Percentiles rank a stretch among this genome's conserved stretches.
phyloP scores from a whole-genome alignment of 2,888 invertebrate genomes.

The Ptilodon capucinus region DNA sequence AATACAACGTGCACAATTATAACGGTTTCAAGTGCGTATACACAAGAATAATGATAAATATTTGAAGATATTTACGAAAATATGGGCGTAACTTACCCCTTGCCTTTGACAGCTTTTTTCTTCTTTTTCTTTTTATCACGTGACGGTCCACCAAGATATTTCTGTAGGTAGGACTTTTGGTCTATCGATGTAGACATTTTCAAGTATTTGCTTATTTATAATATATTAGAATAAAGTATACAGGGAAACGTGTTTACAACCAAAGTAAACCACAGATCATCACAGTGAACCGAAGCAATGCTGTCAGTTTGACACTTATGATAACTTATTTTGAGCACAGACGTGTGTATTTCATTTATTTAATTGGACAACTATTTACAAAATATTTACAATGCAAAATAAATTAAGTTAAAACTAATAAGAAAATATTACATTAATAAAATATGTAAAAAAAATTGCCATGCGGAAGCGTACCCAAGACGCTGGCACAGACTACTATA shows the following conservation, averaged over 20 bases:
- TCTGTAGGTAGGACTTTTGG: constrained; percentile 91
- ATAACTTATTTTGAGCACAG: no score
- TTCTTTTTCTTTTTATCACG: constrained; percentile 86
- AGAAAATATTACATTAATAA: no score
- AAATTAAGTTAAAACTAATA: no score
- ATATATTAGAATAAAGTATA: no score
- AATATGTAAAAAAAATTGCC: no score
- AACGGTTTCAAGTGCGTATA: constrained; percentile 32
- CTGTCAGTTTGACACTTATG: not conserved
- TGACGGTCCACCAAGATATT: constrained; percentile 86
- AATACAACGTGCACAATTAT: not conserved
- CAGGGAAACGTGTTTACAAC: not conserved
- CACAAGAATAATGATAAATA: not conserved
- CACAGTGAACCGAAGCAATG: no score
- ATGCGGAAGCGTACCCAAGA: no score
- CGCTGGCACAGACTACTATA: no score
- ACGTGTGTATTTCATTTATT: no score
- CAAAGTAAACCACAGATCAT: not conserved
- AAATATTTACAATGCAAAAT: no score
- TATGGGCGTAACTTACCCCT: constrained; percentile 50
- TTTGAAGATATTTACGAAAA: not conserved
- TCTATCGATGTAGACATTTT: constrained; percentile 77
- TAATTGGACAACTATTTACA: no score
- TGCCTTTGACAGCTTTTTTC: constrained; percentile 72
- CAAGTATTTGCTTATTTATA: not conserved